Evolutionary conservation across 2,797 vertebrate genomes (phyloP).

Genomic region (Diplodus puntazzo): DNA sequence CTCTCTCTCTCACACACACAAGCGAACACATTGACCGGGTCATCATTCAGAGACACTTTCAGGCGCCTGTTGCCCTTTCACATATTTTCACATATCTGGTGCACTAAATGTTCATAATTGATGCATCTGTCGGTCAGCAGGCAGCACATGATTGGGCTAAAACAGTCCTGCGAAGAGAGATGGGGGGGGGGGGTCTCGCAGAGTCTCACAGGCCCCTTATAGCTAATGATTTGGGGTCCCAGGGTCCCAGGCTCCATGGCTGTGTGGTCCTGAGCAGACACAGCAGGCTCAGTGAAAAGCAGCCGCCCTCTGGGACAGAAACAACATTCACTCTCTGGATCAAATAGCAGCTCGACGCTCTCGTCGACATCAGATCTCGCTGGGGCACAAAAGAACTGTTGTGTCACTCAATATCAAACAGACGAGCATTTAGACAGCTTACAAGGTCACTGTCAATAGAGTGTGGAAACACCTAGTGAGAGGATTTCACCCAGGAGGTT

Average conservation of each 20-base stretch:
- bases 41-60: constrained; percentile 72
- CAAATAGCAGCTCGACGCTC: constrained; percentile 76
- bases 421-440: constrained; percentile 53
- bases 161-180: constrained; percentile 61
- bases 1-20: neutral
- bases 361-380: constrained; percentile 58
- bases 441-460: constrained; percentile 53
- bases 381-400: constrained; percentile 74
- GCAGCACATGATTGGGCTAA: constrained; percentile 89
- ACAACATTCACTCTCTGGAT: constrained; percentile 80
- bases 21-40: constrained; percentile 59
- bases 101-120: constrained; percentile 92
- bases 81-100: constrained; percentile 85
- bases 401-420: constrained; percentile 75
- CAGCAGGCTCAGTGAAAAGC: constrained; percentile 75
- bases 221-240: constrained; percentile 78
- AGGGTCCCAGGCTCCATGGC: constrained; percentile 65
- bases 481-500: neutral
- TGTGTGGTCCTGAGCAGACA: constrained; percentile 82
- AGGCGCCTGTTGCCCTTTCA: constrained; percentile 87
- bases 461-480: constrained; percentile 1
- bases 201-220: constrained; percentile 74
- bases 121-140: constrained; percentile 93
- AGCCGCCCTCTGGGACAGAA: constrained; percentile 69
- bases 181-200: neutral